Evolutionary conservation across 2,797 vertebrate species (phyloP), one percentile per base, ranked within the genome.

Genomic region (Potorous gilbertii): DNA sequence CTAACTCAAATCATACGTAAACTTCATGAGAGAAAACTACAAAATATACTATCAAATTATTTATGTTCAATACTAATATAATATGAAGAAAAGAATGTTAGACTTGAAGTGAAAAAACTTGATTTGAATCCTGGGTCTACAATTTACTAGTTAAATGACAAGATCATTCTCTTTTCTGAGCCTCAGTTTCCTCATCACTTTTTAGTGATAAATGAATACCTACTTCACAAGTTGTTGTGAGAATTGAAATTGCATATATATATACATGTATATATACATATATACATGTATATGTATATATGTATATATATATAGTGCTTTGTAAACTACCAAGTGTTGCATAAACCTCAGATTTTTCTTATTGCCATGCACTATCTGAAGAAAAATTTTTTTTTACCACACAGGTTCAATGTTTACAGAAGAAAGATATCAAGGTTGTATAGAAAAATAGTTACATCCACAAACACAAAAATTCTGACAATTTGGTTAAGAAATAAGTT

Each of bases 361-460:
- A 54, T 3, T 46, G 91, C 52, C 3, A 95, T 92, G 94, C 34
- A 21, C 12, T 24, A 29, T 14, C 54, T 52, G 52, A 93, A 91
- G 55, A 55, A 56, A 52, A 46, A 29, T 40, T 94, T 29, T 92
- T 29, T 54, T 46, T 27, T 16, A 81, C 81, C 31, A 59, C 90
- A 74, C 24, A 54, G n/a, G 18, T 54, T 2, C 10, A 91, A 0
- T 89, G 21, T 92, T 95, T 74, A 95, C 40, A 92, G 90, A 94
- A 91, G 92, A 92, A 55, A 90, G 28, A 13, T 87, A 13, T 94
- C 87, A 92, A 18, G 46, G 1, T 96, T 96, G 81, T 56, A 91
- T 24, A 55, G 28, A 55, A 55, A 55, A 94, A 92, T 92, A 46
- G 11, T 91, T 13, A 90, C 29, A 18, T 54, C 16, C 55, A 4